Conservation (phyloP, 2,797 vertebrate genomes). For the Pagetopsis macropterus region DNA sequence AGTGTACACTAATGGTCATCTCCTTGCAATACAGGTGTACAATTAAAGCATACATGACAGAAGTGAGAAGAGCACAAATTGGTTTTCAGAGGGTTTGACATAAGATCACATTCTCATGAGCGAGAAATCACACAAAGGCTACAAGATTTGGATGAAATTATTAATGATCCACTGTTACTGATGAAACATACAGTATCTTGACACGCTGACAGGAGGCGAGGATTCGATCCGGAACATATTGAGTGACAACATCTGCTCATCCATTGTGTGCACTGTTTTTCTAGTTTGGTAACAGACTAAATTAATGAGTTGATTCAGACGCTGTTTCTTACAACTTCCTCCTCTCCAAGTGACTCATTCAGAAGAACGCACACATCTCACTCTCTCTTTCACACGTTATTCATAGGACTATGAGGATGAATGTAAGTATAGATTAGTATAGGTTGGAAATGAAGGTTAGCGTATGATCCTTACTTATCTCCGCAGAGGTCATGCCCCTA, state of each 20-base stretch:
- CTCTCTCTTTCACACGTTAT: not conserved
- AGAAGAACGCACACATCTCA: constrained; percentile 4
- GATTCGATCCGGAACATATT: not conserved
- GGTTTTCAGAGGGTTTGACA: no score
- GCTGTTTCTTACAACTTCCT: not conserved
- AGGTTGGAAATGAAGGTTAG: not conserved
- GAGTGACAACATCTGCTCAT: not conserved
- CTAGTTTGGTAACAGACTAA: not conserved
- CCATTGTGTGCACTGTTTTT: not conserved
- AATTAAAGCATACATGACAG: not conserved
- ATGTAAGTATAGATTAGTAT: not conserved
- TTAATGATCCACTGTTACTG: not conserved
- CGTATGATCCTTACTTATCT: not conserved
- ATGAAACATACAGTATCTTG: not conserved
- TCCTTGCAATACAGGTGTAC: not conserved
- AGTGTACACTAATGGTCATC: not conserved
- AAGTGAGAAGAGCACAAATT: not conserved
- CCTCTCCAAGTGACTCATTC: constrained; percentile 7
- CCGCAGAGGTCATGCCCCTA: not conserved
- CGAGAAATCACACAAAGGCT: not conserved
- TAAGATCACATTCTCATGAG: no score
- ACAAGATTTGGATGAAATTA: not conserved
- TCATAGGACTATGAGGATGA: not conserved
- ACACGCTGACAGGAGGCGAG: not conserved
- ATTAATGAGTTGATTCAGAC: not conserved